Base-by-base conservation (phyloP, 2,113 vertebrate genomes). In the Poeciliopsis retropinna region DNA sequence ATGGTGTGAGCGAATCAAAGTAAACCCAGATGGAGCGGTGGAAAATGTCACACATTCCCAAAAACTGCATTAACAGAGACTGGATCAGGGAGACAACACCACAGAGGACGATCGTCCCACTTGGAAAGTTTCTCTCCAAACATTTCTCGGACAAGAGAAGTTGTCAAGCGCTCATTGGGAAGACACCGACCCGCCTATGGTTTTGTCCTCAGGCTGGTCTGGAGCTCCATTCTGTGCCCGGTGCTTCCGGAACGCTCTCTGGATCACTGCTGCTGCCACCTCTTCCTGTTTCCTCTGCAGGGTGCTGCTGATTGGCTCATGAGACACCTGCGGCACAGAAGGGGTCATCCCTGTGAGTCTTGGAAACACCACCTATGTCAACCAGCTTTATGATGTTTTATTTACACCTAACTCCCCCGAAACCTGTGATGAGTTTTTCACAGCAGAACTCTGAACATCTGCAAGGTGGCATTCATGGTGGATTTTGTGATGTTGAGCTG, bases 261-360 rank as follows among this genome's bases (percentile, higher is more conserved):
- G 98, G 92, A 99, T 98, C 85, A 96, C 95, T 0, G 66, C 86
- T 0, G 96, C 97, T 0, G 97, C 96, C 12, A 97, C 95, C 31
- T 99, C 97, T 83, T 97, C 96, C 0, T 95, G 96, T 44, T 97
- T 97, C 64, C 96, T 93, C 79, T 89, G 94, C 79, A 98, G 91
- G 3, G 96, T 97, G 81, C 94, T 96, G 89, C 95, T 96, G 88
- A 97, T 96, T 75, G 96, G 96, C 71, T 97, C 96, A 0, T 94
- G 94, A 1, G 95, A 69, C 64, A 65, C 74, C 86, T 88, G 72
- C 1, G 32, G n/a, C 10, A 22, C 60, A 57, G 5, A 63, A 13
- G 8, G 25, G 32, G 34, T 37, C 34, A 34, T 4, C 39, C 13
- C 39, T 3, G 39, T 39, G 39, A 41, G 39, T 14, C 1, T 41